Base-by-base conservation (phyloP, 2,888 invertebrate genomes). In the Achlya flavicornis region DNA sequence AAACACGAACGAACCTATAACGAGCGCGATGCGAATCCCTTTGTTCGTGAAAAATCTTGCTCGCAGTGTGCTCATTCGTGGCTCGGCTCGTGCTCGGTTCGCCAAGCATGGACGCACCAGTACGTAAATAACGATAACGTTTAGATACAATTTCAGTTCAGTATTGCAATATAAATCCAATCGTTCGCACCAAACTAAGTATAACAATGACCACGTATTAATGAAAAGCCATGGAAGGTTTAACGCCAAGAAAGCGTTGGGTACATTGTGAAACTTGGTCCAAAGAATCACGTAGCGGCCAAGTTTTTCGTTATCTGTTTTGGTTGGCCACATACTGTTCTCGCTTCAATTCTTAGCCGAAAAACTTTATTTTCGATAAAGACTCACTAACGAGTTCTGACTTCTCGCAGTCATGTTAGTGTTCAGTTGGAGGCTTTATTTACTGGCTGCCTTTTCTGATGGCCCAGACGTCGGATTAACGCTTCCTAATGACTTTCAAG, bases 381-480 rank as follows among this genome's bases (percentile, higher is more conserved):
- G 83, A 83, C 80, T 77, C 78, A 72, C 81, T 87, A 87, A 87
- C 86, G 87, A 87, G 87, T 86, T 87, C 84, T 72, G 76, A 86
- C 80, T 80, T 82, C 78, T 65, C 64, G 67, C 70, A 71, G 75
- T 74, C 80, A 76, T 80, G 73, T 73, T 71, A 69, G 72, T 72
- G 59, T 64, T 64, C 59, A 19, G 53, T 66, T 32, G 64, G 57
- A 62, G 64, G 70, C 68, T 76, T 78, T 80, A 80, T 81, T 81
- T 79, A 75, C 71, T 72, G 72, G 75, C 70, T 72, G 72, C 74
- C 70, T 72, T 72, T 75, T 76, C 75, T 72, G 75, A 64, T 75
- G 72, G 66, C 75, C 67, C 76, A 72, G 78, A 77, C 76, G 75
- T 75, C 62, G 74, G 78, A 81, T 83, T 83, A 83, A 74, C 79